Evolutionary conservation across 1,140 invertebrate genomes (phyloP), one percentile per base, ranked within the genome.

Genomic region (Lasioglossum albipes): DNA sequence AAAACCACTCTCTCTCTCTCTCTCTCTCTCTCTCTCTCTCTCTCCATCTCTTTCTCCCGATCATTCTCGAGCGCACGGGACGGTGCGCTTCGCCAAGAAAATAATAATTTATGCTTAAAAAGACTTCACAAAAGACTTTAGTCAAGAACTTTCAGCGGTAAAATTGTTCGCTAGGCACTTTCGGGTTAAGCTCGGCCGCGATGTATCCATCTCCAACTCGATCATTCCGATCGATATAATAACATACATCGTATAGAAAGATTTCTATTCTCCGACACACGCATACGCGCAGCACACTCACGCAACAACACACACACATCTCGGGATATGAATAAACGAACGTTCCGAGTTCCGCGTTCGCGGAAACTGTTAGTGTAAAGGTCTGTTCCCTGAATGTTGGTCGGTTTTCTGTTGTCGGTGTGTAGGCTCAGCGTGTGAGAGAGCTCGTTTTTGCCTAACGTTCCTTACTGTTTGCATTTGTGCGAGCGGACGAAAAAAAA

Each of bases 31-130:
- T 54, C 49, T 69, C 59, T 22, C 61, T 69, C 62, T 36, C 36
- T 36, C 2, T 36, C 36, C 27, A 27, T 36, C 36, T 36, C 36
- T 36, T 81, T 45, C 45, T 65, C 70, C 76, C 76, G 76, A 87
- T 88, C 74, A 75, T 76, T 88, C 86, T 57, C 68, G 59, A 85
- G 84, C 83, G 83, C 82, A 77, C 85, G 81, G 45, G 45, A 86
- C 80, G 81, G 72, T 72, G 65, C 59, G 18, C 36, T 36, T 70
- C 65, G 77, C 22, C 77, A 82, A 88, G 81, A 84, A 36, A 91
- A 68, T 49, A 91, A 91, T 92, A 91, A 92, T 92, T 90, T 91
- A 93, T 86, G 89, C 90, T 90, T 91, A 91, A 92, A 91, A 90
- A 86, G 82, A 92, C 88, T 90, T 90, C 85, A 87, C 88, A 89